Base-by-base conservation (phyloP, 2,888 invertebrate species). In the Eupithecia subfuscata region DNA sequence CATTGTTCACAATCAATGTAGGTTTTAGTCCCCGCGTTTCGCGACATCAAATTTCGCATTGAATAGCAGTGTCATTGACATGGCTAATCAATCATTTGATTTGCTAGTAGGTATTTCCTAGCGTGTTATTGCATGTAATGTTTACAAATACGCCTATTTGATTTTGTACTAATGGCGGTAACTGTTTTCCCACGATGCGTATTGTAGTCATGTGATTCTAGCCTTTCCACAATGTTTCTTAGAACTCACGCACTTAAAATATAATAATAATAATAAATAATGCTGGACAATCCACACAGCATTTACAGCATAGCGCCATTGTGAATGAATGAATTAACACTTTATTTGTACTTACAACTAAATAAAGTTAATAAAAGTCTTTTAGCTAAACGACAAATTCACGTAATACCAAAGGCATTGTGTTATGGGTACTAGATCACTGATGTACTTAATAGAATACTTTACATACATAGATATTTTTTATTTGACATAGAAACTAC, bases 161-260 rank as follows among this genome's bases (percentile, higher is more conserved):
- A 56, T 48, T 63, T 30, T 16, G 63, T 63, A 25, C 16, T 63
- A 63, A 30, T 30, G 16, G 30, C 14, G n/a, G 63, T 30, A 16
- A 30, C 63, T 30, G 63, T 48, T 63, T 63, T 63, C 63, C 63
- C 63, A 63, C 63, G 30, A 63, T 30, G 25, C 63, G 63, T 63
- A 63, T 63, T 30, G 30, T 63, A 25, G 30, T 30, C 63, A 30
- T 16, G 63, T 2, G 16, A 25, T 25, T 8, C 16, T 48, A 48
- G 48, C 48, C 18, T 48, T 48, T 8, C 18, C 63, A 16, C 30
- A 56, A 56, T n/a, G 63, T 63, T 60, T 63, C 63, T 63, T 30
- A 30, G 14, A 63, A 30, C 30, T 63, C 63, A 14, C 16, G 22
- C 5, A 63, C 5, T 16, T 25, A 18, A 48, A 18, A 18, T 25